Evolutionary conservation across 2,888 invertebrate genomes (phyloP).

Genomic region (Acronicta alni): DNA sequence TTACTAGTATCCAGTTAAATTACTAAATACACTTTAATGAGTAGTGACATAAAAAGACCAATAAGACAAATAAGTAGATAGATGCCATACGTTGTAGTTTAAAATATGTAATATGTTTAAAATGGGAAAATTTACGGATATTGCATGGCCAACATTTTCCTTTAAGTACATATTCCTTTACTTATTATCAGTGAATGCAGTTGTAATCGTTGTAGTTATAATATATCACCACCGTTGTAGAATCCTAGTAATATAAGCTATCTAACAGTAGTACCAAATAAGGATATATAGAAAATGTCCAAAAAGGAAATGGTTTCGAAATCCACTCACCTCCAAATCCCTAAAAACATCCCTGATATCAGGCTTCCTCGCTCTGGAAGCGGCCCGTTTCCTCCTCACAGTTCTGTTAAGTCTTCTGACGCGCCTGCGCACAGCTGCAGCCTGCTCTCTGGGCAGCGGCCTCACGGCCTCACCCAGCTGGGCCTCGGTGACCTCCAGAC

Average conservation of each 20-base stretch:
- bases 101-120: too few relatives aligned
- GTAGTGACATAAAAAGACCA: neutral
- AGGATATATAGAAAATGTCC: too few relatives aligned
- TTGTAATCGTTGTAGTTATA: too few relatives aligned
- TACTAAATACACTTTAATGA: neutral
- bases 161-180: too few relatives aligned
- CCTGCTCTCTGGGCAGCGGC: constrained; percentile 92
- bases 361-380: constrained; percentile 90
- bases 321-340: constrained; percentile 92
- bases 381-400: constrained; percentile 90
- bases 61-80: too few relatives aligned
- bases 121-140: too few relatives aligned
- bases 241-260: too few relatives aligned
- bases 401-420: constrained; percentile 94
- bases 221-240: too few relatives aligned
- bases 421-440: constrained; percentile 93
- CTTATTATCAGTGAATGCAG: too few relatives aligned
- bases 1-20: neutral
- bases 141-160: too few relatives aligned
- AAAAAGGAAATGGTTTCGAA: neutral
- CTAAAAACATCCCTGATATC: constrained; percentile 95
- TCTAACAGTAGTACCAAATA: too few relatives aligned
- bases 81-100: too few relatives aligned
- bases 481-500: constrained; percentile 91
- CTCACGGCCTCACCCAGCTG: constrained; percentile 90